These are phyloP conservation scores for Tenodera sinensis DNA, from an alignment of 2,888 invertebrate genomes.

Conservation along the genomic window DNA sequence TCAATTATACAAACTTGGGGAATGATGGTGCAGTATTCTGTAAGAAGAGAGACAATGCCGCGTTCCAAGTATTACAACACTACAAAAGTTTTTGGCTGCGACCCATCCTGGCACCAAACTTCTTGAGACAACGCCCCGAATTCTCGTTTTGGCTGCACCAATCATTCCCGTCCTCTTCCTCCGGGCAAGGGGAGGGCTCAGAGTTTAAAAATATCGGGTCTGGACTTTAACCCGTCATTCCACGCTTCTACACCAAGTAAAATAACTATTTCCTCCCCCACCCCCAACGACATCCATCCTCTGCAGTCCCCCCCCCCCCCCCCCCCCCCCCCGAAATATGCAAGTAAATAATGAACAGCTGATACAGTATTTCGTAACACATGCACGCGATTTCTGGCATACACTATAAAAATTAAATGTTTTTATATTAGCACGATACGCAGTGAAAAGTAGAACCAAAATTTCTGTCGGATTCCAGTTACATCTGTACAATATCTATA, in stretches of 20 bases:
- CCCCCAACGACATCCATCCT: not conserved
- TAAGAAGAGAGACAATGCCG: not conserved
- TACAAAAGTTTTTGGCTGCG: not conserved
- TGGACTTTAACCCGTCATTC: not conserved
- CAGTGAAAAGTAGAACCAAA: too few species aligned
- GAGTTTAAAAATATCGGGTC: slow-evolving; percentile 6
- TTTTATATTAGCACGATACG: too few species aligned
- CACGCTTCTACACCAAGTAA: not conserved
- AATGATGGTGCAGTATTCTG: not conserved
- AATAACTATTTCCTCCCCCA: not conserved
- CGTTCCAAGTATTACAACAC: not conserved
- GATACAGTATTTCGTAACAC: not conserved
- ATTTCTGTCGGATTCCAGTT: too few species aligned
- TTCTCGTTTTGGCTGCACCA: slow-evolving; percentile 2
- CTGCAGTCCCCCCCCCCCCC: not conserved
- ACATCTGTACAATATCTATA: too few species aligned
- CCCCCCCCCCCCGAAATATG: not conserved
- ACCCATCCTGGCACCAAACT: not conserved
- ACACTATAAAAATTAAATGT: too few species aligned
- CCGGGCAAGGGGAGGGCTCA: not conserved
- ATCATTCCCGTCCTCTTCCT: not conserved
- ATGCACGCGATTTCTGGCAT: too few species aligned
- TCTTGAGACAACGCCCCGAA: not conserved
- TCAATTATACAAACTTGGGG: too few species aligned
- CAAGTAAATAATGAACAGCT: not conserved